phyloP scores from a whole-genome alignment of 2,797 vertebrate genomes.

The Serranus cabrilla region DNA sequence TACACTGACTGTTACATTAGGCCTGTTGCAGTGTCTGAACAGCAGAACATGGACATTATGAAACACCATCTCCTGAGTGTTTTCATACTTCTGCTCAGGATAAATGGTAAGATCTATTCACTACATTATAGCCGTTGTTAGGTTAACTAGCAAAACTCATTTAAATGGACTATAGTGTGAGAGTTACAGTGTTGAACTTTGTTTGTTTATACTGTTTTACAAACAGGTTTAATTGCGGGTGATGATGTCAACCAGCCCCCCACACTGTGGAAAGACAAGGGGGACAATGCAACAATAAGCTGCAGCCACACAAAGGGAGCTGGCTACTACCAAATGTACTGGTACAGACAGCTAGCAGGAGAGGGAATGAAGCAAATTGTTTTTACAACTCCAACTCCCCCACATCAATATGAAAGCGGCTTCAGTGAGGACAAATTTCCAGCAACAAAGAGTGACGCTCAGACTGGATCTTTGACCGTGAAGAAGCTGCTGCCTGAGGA shows the following conservation, averaged over 20 bases:
- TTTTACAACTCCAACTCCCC: background rate
- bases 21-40: background rate
- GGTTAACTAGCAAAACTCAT: background rate
- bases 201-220: background rate
- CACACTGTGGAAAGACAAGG: slow-evolving; percentile 11
- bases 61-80: background rate
- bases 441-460: background rate
- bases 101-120: background rate
- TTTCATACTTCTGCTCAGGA: background rate
- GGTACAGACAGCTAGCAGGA: slow-evolving; percentile 72
- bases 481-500: slow-evolving; percentile 44
- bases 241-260: slow-evolving; percentile 53
- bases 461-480: slow-evolving; percentile 59
- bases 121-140: no score
- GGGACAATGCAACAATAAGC: slow-evolving; percentile 42
- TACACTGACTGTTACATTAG: background rate
- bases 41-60: background rate
- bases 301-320: slow-evolving; percentile 58
- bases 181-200: no score
- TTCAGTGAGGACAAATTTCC: slow-evolving; percentile 41
- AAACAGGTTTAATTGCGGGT: slow-evolving; percentile 37
- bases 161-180: no score
- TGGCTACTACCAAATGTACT: slow-evolving; percentile 50
- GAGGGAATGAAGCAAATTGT: slow-evolving; percentile 52
- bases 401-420: slow-evolving; percentile 20